Percentiles rank a stretch among this genome's conserved stretches.
phyloP scores from a whole-genome alignment of 2,797 vertebrate genomes.

The Thalassophryne amazonica region DNA sequence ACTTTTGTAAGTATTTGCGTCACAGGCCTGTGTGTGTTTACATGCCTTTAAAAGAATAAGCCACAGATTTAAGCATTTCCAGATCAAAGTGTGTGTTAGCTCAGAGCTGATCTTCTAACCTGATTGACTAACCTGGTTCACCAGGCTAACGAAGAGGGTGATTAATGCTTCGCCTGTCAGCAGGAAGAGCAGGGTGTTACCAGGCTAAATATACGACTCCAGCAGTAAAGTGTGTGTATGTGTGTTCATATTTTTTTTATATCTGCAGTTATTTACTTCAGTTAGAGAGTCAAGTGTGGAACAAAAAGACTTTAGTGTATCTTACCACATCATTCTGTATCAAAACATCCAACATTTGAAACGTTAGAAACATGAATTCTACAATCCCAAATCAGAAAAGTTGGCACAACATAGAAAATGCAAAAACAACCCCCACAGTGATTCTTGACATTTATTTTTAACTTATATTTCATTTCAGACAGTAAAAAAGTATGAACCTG shows the following conservation, averaged over 20 bases:
- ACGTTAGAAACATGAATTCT: too few species aligned
- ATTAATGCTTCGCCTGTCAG: constrained; percentile 20
- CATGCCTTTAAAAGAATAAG: constrained; percentile 65
- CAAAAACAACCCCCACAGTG: too few species aligned
- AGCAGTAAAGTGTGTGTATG: not conserved
- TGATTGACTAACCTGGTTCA: constrained; percentile 18
- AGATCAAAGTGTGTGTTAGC: constrained; percentile 12
- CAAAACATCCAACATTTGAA: too few species aligned
- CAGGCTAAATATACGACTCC: not conserved
- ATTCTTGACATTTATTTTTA: too few species aligned
- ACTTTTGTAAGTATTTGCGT: constrained; percentile 10
- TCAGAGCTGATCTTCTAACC: constrained; percentile 27
- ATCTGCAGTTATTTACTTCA: too few species aligned
- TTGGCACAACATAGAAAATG: too few species aligned
- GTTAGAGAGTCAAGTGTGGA: too few species aligned
- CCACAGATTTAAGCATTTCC: constrained; percentile 26
- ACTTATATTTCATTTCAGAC: too few species aligned
- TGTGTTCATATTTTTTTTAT: not conserved
- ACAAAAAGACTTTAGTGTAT: too few species aligned
- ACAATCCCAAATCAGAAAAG: too few species aligned
- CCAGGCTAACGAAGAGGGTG: constrained; percentile 23
- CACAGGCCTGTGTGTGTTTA: constrained; percentile 14
- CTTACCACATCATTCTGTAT: too few species aligned
- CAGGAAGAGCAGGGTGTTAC: not conserved
- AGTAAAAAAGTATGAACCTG: too few species aligned